Evolutionary conservation across 2,797 vertebrate genomes (phyloP), one percentile per base, ranked within the genome.

Genomic region (Ptychobarbus kaznakovi): DNA sequence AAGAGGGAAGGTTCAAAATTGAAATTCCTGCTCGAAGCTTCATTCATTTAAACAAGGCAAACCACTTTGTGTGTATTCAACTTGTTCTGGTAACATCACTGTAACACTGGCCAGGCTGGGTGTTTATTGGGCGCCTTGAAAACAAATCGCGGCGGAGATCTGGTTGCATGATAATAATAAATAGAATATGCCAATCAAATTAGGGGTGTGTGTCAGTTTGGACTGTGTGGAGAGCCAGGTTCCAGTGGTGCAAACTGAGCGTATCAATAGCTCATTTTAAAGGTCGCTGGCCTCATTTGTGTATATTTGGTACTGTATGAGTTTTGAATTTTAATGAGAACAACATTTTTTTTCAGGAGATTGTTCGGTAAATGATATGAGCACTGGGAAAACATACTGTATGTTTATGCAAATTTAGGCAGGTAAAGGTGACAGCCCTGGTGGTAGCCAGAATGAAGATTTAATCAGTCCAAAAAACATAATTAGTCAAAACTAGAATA

Each of bases 181-280:
- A 94, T 95, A 90, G 92, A 94, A 95, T 92, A 92, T 95, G 94
- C 92, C 94, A 94, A 92, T 95, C 93, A 94, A 92, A 93, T 94
- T 92, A 92, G 73, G 38, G 25, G 56, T 78, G 77, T 69, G 77
- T 78, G 38, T 92, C 92, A 92, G 88, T 91, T 89, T 83, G 91
- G 91, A 91, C 86, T 87, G 90, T 79, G 83, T 25, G 35, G 84
- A 86, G 80, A 93, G 88, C 81, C 92, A 92, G 89, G 86, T 11
- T 87, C 85, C 89, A 74, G 38, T 72, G 88, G 86, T 91, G 86
- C 69, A 86, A 88, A 86, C 90, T 53, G 18, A 65, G 58, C 70
- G 72, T 18, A 76, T 90, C 87, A 89, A 74, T 70, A 89, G 85
- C 90, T 93, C 82, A 86, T 91, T 93, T 91, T 89, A 91, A 86